Evolutionary conservation across 1,140 invertebrate genomes (phyloP).

Genomic region (Nasonia vitripennis): DNA sequence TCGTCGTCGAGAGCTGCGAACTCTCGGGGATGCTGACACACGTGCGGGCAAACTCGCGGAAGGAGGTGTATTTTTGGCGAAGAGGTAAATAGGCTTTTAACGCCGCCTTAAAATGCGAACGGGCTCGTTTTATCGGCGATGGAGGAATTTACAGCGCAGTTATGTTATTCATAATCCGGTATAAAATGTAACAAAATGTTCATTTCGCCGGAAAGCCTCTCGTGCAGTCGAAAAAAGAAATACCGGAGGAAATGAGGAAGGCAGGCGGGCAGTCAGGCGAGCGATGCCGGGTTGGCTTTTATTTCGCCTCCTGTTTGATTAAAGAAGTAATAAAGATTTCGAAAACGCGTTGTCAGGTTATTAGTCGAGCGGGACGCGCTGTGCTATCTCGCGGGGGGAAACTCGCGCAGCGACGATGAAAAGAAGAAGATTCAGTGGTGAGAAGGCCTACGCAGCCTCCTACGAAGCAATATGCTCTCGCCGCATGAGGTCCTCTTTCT

Average conservation of each 20-base stretch:
- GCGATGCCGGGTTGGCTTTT: neutral
- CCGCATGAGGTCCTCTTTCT: slow-evolving; percentile 64
- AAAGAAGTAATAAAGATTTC: slow-evolving; percentile 35
- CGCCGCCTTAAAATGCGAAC: no score
- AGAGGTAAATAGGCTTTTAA: neutral
- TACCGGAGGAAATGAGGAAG: slow-evolving; percentile 7
- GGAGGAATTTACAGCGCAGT: slow-evolving; percentile 4
- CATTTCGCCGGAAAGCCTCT: neutral
- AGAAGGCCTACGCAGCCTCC: slow-evolving; percentile 63
- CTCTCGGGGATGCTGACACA: no score
- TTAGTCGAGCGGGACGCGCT: slow-evolving; percentile 19
- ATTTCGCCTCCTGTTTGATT: slow-evolving; percentile 27
- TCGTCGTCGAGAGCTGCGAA: no score
- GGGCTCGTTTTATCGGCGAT: neutral
- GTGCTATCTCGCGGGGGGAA: slow-evolving; percentile 25
- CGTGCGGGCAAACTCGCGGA: no score
- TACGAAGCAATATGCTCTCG: slow-evolving; percentile 68
- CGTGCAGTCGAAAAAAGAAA: neutral
- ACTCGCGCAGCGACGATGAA: slow-evolving; percentile 23
- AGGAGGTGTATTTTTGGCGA: neutral
- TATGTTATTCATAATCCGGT: slow-evolving; percentile 1
- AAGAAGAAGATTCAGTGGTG: slow-evolving; percentile 53
- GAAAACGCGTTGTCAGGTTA: slow-evolving; percentile 40
- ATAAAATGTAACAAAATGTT: slow-evolving; percentile 24
- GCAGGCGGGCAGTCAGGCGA: neutral